Evolutionary conservation across 2,113 vertebrate genomes (phyloP), one percentile per base, ranked within the genome.

Genomic region (Neodontobutis hainanensis): DNA sequence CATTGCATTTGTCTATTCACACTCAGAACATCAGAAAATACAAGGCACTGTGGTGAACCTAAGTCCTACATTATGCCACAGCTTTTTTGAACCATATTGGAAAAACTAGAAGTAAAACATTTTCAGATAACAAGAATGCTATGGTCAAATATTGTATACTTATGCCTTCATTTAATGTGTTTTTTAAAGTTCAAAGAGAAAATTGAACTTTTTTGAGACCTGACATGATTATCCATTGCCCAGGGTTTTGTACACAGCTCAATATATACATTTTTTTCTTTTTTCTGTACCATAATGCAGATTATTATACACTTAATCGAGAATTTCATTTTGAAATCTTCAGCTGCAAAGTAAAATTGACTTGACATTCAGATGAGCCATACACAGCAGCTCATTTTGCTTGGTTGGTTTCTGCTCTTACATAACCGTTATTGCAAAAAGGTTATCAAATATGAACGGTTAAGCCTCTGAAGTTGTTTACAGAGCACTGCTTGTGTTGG

Each of bases 391-490:
- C n/a, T 14, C 2, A 44, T 58, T 11, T 49, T 50, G 44, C 62
- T 62, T 3, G 15, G 32, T 57, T 50, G 48, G 34, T 45, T 38
- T 5, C 59, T 63, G 12, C 2, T 55, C 32, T 59, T 19, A 44
- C 32, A 50, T 32, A 59, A 5, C 32, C 11, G 32, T 55, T 3
- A 57, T 38, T 36, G 50, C 8, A 42, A n/a, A 48, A 10, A 11
- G 34, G 45, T 49, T 34, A 44, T 73, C n/a, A 59, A 59, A 67
- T 56, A 48, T 59, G 48, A 60, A 49, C 44, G 34, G 47, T 32
- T 36, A 14, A 51, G 11, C 35, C 43, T 80, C 11, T 19, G 9
- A 44, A 48, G 49, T 56, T 3, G 0, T 43, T 64, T 47, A 56
- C 10, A 40, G 45, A 65, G 69, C 27, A 44, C 36, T 9, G 40